A percentile compares a stretch with the other conserved stretches of the same genome.
Conservation (phyloP, 1,140 invertebrate species). For the Brachionus sp. region DNA sequence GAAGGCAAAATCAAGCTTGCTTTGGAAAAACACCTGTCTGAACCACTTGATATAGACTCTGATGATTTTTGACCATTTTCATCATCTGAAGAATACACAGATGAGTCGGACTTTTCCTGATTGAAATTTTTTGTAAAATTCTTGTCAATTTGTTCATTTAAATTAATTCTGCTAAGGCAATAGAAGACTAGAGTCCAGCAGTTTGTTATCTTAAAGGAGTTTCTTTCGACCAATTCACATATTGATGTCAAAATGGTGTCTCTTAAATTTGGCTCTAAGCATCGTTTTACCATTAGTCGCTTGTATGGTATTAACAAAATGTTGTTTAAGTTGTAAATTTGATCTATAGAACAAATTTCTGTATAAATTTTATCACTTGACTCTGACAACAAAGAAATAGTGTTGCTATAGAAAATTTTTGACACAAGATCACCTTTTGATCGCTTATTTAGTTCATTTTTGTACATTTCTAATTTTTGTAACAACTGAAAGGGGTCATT, state of each 20-base stretch:
- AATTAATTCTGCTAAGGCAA: not conserved
- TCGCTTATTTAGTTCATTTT: not conserved
- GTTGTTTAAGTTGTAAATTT: not conserved
- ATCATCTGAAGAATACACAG: not conserved
- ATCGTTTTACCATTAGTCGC: not conserved
- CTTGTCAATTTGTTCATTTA: not conserved
- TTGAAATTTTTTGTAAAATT: not conserved
- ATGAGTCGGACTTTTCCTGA: not conserved
- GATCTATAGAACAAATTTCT: not conserved
- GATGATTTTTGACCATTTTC: not conserved
- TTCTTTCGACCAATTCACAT: slow-evolving; percentile 15
- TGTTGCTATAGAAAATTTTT: not conserved
- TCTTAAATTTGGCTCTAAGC: not conserved
- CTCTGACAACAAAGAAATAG: not conserved
- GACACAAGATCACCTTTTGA: not conserved
- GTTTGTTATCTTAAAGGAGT: not conserved
- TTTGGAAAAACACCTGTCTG: not conserved
- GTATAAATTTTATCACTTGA: not conserved
- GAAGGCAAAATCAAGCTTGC: not conserved
- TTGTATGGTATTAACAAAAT: slow-evolving; percentile 17
- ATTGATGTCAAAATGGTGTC: not conserved
- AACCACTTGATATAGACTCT: not conserved
- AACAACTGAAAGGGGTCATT: not conserved
- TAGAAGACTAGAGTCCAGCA: not conserved
- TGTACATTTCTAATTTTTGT: slow-evolving; percentile 15